These are phyloP conservation scores for Gastrophysa polygoni DNA, from an alignment of 2,888 invertebrate genomes.

Conservation along the genomic window DNA sequence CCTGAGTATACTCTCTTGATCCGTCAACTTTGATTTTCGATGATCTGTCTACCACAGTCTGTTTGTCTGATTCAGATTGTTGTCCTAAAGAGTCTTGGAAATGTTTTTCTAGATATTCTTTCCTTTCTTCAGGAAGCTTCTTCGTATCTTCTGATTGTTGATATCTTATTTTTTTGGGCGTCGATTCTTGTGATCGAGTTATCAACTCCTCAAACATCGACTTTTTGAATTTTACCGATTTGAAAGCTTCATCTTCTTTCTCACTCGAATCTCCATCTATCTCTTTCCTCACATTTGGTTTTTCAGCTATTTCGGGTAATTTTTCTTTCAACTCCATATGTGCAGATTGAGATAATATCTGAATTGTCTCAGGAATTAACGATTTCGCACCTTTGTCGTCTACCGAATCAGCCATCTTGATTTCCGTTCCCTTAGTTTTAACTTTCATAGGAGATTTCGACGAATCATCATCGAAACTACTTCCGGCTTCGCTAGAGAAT, in stretches of 20 bases:
- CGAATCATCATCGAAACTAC: slow-evolving; percentile 33
- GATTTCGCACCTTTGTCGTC: slow-evolving; percentile 28
- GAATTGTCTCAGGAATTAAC: slow-evolving; percentile 15
- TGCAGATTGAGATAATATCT: too few species aligned
- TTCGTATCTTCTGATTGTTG: slow-evolving; percentile 21
- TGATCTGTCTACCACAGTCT: slow-evolving; percentile 10
- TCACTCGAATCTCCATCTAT: not conserved
- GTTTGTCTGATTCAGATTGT: slow-evolving; percentile 2
- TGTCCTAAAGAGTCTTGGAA: slow-evolving; percentile 21
- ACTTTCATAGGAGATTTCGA: slow-evolving; percentile 30
- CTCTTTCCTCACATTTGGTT: slow-evolving; percentile 15
- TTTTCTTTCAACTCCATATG: not conserved
- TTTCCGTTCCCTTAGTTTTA: slow-evolving; percentile 22
- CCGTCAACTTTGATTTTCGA: not conserved
- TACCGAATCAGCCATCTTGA: not conserved
- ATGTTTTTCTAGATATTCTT: slow-evolving; percentile 36
- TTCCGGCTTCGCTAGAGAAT: slow-evolving; percentile 52
- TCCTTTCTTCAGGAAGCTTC: slow-evolving; percentile 20
- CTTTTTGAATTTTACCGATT: slow-evolving; percentile 53
- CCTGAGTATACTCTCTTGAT: slow-evolving; percentile 37
- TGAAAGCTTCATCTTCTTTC: slow-evolving; percentile 39
- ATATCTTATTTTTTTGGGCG: slow-evolving; percentile 46
- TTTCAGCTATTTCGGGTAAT: not conserved
- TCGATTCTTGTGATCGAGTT: slow-evolving; percentile 51
- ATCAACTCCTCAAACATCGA: slow-evolving; percentile 55